Conservation (phyloP, 2,113 vertebrate species). For the Genyomyrus donnyi region DNA sequence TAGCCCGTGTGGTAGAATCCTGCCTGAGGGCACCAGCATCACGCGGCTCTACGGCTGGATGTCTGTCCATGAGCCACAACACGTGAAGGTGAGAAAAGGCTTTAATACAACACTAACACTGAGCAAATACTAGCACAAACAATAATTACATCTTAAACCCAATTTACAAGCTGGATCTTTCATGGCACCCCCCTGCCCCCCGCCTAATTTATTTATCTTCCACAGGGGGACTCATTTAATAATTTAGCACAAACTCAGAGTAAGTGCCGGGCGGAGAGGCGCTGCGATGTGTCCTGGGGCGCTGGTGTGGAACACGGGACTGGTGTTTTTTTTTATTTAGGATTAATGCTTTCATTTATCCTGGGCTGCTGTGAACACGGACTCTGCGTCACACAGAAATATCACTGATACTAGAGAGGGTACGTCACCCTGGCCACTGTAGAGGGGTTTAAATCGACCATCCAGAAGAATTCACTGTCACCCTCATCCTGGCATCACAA, state of each 20-base stretch:
- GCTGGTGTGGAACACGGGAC: conserved; percentile 23
- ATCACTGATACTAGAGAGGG: not conserved
- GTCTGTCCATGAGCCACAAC: not conserved
- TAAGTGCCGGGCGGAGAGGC: conserved; percentile 17
- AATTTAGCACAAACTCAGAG: conserved; percentile 27
- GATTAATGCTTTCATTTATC: conserved; percentile 31
- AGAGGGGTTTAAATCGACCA: not conserved
- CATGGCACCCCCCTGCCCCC: conserved; percentile 12
- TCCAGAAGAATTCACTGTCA: not conserved
- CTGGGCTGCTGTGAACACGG: conserved; percentile 16
- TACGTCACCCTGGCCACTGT: not conserved
- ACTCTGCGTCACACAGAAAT: conserved; percentile 10
- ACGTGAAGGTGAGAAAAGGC: not conserved
- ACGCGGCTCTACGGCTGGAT: not conserved
- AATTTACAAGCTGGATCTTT: conserved; percentile 28
- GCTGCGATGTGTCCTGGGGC: conserved; percentile 20
- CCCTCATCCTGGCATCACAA: not conserved
- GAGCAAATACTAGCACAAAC: not conserved
- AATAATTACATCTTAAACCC: conserved; percentile 35
- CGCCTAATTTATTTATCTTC: conserved; percentile 31
- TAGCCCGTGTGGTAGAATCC: not conserved
- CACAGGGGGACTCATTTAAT: conserved; percentile 30
- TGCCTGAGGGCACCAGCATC: not conserved
- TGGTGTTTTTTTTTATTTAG: conserved; percentile 12
- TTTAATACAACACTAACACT: not conserved